phyloP scores from a whole-genome alignment of 37 sponge, comb jelly and placozoan genomes.

The Spongia lamella region DNA sequence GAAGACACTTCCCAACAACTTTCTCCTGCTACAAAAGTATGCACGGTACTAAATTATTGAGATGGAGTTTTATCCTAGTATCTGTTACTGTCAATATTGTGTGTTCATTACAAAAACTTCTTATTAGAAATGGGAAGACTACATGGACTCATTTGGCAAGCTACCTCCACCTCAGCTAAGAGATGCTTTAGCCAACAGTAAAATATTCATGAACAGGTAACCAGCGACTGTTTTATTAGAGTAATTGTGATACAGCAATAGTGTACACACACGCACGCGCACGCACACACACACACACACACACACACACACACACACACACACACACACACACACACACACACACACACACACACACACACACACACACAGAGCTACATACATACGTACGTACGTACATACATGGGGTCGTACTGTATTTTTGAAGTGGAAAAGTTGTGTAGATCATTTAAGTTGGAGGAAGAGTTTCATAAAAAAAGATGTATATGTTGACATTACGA shows the following conservation, averaged over 20 bases:
- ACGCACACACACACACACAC: constrained; percentile 17
- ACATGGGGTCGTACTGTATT: too few relatives aligned
- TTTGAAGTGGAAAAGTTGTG: too few relatives aligned
- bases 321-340: constrained; percentile 20
- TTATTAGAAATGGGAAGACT: constrained; percentile 19
- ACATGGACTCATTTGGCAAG: not conserved
- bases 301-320: constrained; percentile 43
- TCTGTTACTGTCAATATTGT: not conserved
- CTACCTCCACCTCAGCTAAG: not conserved
- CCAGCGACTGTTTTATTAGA: not conserved
- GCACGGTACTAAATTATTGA: not conserved
- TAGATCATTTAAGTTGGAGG: too few relatives aligned
- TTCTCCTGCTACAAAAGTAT: constrained; percentile 53
- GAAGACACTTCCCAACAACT: constrained; percentile 47
- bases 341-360: constrained; percentile 6
- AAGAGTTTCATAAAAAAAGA: too few relatives aligned
- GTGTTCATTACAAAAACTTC: not conserved
- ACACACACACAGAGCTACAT: constrained; percentile 10
- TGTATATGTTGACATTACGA: too few relatives aligned
- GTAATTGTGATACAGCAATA: not conserved
- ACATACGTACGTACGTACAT: constrained; percentile 56
- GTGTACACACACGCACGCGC: not conserved
- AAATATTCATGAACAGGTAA: constrained; percentile 2
- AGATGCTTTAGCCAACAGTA: not conserved
- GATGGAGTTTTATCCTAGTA: not conserved